Evolutionary conservation across 2,113 vertebrate species (phyloP).

Genomic region (Garra rufa): DNA sequence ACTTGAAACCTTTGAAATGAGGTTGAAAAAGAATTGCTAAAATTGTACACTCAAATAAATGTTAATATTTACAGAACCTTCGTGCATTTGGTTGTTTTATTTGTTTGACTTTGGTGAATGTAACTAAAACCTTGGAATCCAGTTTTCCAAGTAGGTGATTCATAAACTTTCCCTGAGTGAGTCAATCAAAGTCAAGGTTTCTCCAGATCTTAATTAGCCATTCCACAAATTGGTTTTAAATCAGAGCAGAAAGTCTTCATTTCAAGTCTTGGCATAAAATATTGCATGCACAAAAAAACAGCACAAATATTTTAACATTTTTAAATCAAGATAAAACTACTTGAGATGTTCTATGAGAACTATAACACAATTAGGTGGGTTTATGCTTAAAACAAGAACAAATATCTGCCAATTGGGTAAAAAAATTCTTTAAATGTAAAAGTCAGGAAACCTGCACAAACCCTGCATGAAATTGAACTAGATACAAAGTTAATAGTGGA

Average conservation of each 20-base stretch:
- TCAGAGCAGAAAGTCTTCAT: neutral
- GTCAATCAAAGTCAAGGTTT: neutral
- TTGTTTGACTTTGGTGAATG: neutral
- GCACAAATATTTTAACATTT: too few relatives aligned
- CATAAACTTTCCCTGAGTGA: neutral
- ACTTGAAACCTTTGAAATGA: constrained; percentile 70
- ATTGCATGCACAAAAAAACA: too few relatives aligned
- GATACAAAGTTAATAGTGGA: neutral
- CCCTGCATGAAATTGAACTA: too few relatives aligned
- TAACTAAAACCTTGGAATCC: neutral
- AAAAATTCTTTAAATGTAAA: too few relatives aligned
- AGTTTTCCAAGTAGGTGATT: neutral
- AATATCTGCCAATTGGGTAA: too few relatives aligned
- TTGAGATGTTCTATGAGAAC: too few relatives aligned
- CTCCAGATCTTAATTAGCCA: neutral
- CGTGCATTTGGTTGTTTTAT: neutral
- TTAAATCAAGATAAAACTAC: too few relatives aligned
- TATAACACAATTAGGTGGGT: too few relatives aligned
- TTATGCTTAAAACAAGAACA: too few relatives aligned
- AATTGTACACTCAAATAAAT: constrained; percentile 77
- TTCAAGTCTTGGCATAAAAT: neutral
- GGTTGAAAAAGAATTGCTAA: constrained; percentile 66
- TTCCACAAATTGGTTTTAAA: neutral
- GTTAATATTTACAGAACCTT: constrained; percentile 68
- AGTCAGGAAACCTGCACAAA: too few relatives aligned